Percentiles rank a stretch among this genome's conserved stretches.
Evolutionary conservation across 2,113 vertebrate species (phyloP).

Genomic region (Aleadryas rufinucha): DNA sequence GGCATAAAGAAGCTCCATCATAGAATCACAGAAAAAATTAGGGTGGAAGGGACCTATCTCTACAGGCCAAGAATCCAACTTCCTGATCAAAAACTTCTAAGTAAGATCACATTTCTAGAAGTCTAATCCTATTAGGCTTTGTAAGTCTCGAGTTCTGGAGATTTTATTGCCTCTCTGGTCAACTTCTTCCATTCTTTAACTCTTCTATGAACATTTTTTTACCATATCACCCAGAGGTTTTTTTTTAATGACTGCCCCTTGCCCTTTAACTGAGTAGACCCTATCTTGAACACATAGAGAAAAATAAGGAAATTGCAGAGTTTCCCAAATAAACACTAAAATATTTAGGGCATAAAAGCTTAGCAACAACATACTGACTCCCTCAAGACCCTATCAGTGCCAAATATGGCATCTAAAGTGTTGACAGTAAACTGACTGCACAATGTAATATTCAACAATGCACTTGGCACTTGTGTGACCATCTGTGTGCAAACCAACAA

Average conservation of each 20-base stretch:
- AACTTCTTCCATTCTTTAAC: neutral
- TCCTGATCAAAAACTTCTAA: neutral
- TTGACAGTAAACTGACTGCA: constrained; percentile 31
- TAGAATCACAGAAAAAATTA: neutral
- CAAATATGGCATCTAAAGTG: neutral
- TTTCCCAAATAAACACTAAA: neutral
- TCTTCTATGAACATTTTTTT: neutral
- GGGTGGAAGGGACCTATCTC: neutral
- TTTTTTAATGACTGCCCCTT: neutral
- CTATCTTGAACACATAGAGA: neutral
- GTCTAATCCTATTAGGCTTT: neutral
- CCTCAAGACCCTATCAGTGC: neutral
- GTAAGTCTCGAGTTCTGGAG: neutral
- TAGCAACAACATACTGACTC: neutral
- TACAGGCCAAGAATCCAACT: neutral
- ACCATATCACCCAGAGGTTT: neutral
- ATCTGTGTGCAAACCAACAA: neutral
- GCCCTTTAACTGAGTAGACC: neutral
- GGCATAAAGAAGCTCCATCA: neutral
- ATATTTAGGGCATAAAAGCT: neutral
- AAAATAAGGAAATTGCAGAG: neutral
- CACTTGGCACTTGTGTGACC: neutral
- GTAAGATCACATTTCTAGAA: neutral
- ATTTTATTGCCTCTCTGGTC: neutral
- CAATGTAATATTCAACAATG: neutral